Base-by-base conservation (phyloP, 2,113 vertebrate species). In the Sylvilagus bachmani region DNA sequence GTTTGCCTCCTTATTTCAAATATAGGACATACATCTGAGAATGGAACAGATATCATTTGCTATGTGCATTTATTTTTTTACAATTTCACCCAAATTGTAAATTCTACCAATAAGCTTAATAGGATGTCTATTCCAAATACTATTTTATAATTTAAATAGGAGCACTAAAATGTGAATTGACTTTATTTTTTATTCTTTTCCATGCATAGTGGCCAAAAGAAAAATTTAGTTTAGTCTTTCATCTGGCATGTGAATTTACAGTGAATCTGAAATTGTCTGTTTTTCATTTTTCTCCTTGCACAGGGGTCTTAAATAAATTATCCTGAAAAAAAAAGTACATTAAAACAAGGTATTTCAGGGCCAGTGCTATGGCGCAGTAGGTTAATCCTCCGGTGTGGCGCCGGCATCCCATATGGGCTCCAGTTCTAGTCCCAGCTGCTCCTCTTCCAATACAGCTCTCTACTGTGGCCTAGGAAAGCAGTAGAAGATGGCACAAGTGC, bases 221-320 rank as follows among this genome's bases (percentile, higher is more conserved):
- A 98, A 98, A 86, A 95, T 96, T 98, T 79, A 33, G 95, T 85
- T 94, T 97, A 95, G 87, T 95, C 95, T 98, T 97, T 97, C 96
- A 96, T 95, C 97, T 95, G 97, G 96, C 95, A 97, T 98, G 95
- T 97, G 96, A 98, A 98, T 98, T 97, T 98, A 97, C 96, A 98
- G 87, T 98, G 97, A 96, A 98, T 96, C 96, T 86, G 71, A 96
- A 97, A 66, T 90, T 98, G 96, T 98, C 98, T 98, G 98, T 97
- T 98, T 98, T 98, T 98, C 97, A 98, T 98, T 98, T 92, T 22
- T 67, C 31, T 25, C n/a, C 38, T 96, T 97, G 91, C 84, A 94
- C 97, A 94, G 89, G 95, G 95, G 82, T 96, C 95, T 97, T 97
- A 97, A 98, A 96, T 98, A 98, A 98, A 98, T 97, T 96, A 98